phyloP scores from a whole-genome alignment of 2,113 vertebrate genomes.

The Phocoena sinus region DNA sequence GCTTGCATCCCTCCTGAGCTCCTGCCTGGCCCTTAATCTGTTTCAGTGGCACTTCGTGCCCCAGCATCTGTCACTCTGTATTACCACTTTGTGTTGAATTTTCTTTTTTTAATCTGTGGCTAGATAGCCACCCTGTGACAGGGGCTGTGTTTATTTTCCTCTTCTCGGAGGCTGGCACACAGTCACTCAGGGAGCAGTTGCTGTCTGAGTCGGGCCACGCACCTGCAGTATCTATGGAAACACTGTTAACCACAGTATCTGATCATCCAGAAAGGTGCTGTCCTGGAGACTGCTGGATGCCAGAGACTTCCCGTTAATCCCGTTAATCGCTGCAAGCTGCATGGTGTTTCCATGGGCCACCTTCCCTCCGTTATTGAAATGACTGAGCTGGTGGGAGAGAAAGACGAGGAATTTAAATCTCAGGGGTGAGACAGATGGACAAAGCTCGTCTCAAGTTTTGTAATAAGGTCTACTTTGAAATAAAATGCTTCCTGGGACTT shows the following conservation, averaged over 20 bases:
- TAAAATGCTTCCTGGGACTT: conserved; percentile 44
- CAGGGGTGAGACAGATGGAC: not conserved
- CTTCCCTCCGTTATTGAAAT: not conserved
- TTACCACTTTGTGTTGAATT: not conserved
- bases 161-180: not conserved
- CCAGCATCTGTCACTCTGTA: not conserved
- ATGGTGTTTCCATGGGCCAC: not conserved
- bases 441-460: not conserved
- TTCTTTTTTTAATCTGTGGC: not conserved
- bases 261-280: not conserved
- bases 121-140: not conserved
- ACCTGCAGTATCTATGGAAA: not conserved
- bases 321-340: too few species aligned
- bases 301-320: not conserved
- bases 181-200: not conserved
- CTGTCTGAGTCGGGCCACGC: not conserved
- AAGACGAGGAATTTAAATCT: not conserved
- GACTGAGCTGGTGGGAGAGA: not conserved
- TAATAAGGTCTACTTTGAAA: conserved; percentile 20
- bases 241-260: not conserved
- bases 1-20: accelerated
- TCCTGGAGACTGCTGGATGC: not conserved
- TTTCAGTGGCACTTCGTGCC: not conserved
- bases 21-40: not conserved
- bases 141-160: not conserved